Evolutionary conservation across 2,113 vertebrate genomes (phyloP), one percentile per base, ranked within the genome.

Genomic region (Datnioides undecimradiatus): DNA sequence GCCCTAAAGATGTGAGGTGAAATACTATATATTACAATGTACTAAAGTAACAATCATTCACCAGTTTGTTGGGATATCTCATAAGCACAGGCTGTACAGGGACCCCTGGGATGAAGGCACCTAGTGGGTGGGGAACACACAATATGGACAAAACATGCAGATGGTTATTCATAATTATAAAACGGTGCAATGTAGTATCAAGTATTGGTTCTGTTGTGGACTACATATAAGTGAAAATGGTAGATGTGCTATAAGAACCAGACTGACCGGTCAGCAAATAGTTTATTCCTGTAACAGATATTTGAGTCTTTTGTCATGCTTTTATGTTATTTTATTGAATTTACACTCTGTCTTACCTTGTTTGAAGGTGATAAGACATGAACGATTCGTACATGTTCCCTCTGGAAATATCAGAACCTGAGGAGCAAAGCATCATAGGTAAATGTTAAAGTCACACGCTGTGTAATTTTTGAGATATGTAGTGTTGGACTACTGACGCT

Each of bases 291-390:
- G 34, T 54, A n/a, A n/a, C n/a, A n/a, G n/a, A n/a, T n/a, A n/a
- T n/a, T n/a, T n/a, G n/a, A n/a, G n/a, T 45, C 43, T 45, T 45
- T 45, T 45, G 17, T 21, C 6, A 46, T 19, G 43, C 21, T 19
- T 46, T 46, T 46, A n/a, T n/a, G 43, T 21, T 19, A 46, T 46
- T 19, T 46, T 2, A 46, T 11, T 17, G 4, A 14, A 57, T 29
- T 27, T 7, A 11, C 2, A 38, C 16, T 40, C 13, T 12, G 34
- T 12, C 52, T 78, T 83, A 98, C 98, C 98, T 97, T 96, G 97
- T 91, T 99, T 99, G 91, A 99, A 99, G 33, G 97, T 98, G 93
- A 99, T 99, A 78, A 99, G 95, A 95, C 98, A 99, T 16, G 97
- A 96, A 25, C 98, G 96, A 93, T 99, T 99, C 87, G 97, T 99